A percentile compares a stretch with the other conserved stretches of the same genome.
Conservation (phyloP, 2,888 invertebrate species). For the Oligia strigilis region DNA sequence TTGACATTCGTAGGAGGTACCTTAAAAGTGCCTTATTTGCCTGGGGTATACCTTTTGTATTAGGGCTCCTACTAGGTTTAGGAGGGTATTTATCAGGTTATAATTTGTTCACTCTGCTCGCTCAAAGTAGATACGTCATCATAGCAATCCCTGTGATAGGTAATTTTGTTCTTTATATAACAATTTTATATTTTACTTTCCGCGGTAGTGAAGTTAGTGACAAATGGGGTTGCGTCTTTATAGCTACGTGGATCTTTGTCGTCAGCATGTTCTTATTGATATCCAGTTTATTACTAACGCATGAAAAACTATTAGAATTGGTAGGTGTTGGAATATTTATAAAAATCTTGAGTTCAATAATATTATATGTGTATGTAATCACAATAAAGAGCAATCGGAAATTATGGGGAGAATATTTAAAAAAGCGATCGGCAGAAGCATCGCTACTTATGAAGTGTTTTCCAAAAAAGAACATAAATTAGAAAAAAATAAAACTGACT, state of each 20-base stretch:
- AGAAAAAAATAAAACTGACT: not conserved
- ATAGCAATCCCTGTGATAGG: not conserved
- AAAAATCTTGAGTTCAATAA: constrained; percentile 5
- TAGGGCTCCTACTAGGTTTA: not conserved
- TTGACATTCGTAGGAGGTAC: not conserved
- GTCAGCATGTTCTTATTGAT: not conserved
- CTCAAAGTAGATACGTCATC: not conserved
- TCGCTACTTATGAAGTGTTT: not conserved
- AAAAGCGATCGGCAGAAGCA: not conserved
- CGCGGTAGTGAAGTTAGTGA: not conserved
- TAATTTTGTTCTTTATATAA: not conserved
- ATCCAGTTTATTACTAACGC: not conserved
- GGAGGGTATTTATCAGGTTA: not conserved
- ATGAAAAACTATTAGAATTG: not conserved
- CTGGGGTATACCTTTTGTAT: constrained; percentile 5
- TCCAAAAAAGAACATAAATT: not conserved
- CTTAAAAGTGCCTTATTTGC: not conserved
- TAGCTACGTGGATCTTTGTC: not conserved
- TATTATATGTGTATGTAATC: constrained; percentile 17
- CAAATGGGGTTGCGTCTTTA: constrained; percentile 12
- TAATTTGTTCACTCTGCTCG: not conserved
- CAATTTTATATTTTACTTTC: constrained; percentile 2
- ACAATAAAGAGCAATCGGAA: constrained; percentile 17
- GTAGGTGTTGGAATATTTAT: not conserved
- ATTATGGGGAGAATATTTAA: constrained; percentile 24